Base-by-base conservation (phyloP, 2,113 vertebrate genomes). In the Cathartes aura region DNA sequence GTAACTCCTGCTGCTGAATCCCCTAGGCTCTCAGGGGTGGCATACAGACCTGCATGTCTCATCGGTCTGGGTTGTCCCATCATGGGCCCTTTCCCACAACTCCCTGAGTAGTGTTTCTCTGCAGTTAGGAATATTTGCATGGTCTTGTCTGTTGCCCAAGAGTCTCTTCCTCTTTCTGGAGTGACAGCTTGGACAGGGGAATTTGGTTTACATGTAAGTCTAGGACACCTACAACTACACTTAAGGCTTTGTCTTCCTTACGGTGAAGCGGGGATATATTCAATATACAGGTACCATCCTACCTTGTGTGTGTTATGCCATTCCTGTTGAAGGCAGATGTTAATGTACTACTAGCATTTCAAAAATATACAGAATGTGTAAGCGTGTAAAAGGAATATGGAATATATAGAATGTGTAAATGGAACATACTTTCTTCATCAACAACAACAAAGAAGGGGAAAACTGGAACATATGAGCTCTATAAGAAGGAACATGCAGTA, bases 301-400 rank as follows among this genome's bases (percentile, higher is more conserved):
- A 27, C 15, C 16, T 58, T 50, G 11, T 20, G 8, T 0, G 0
- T 43, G 40, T 24, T 70, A 22, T 1, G 3, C 3, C 43, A 52
- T 52, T 55, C 7, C 29, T 58, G 9, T 40, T 63, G 34, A 89
- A 79, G 23, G 23, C 11, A 48, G 23, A 56, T 40, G 12, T 80
- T 79, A 36, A 60, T 23, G 47, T 8, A 24, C 5, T 24, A 27
- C 8, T 24, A 70, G 2, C 7, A 24, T 48, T 87, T 55, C 12
- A 79, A 80, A 93, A 86, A 75, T 50, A 47, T 2, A 15, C 4
- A 45, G 24, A 76, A 83, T 15, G 4, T 53, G 16, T 12, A 60
- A 74, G 8, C 32, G 6, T 50, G 34, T 15, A 30, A 87, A 72
- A 62, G 12, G 26, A 75, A 64, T 3, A 5, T 27, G 3, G 10